Percentiles rank a stretch among this genome's conserved stretches.
phyloP scores from a whole-genome alignment of 2,797 vertebrate genomes.

The Dryobates pubescens region DNA sequence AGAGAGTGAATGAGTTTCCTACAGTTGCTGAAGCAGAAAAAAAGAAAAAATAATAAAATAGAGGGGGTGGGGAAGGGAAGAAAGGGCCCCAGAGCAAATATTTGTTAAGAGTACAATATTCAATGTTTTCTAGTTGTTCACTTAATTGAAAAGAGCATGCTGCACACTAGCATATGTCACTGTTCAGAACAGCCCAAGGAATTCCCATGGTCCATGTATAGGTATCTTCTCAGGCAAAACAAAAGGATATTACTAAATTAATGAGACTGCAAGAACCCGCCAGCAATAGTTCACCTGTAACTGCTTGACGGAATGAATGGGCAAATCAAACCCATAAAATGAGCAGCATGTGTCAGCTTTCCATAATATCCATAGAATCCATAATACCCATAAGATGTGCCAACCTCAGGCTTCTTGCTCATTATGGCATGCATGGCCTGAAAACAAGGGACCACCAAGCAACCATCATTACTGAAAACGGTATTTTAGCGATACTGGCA shows the following conservation, averaged over 20 bases:
- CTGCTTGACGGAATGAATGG: constrained; percentile 62
- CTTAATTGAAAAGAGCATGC: not conserved
- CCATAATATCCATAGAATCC: not conserved
- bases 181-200: not conserved
- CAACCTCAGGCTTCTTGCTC: constrained; percentile 44
- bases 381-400: not conserved
- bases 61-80: accelerated
- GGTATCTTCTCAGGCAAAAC: constrained; percentile 13
- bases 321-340: constrained; percentile 45
- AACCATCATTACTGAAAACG: not conserved
- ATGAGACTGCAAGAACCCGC: constrained; percentile 37
- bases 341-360: constrained; percentile 41
- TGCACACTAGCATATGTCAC: accelerated
- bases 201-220: constrained; percentile 9
- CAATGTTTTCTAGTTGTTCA: not conserved
- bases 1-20: not conserved
- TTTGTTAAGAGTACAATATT: not conserved
- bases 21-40: not conserved
- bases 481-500: constrained; percentile 42
- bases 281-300: constrained; percentile 48
- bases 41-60: accelerated
- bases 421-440: not conserved
- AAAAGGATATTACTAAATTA: constrained; percentile 56
- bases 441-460: constrained; percentile 43
- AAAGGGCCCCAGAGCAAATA: not conserved